A percentile compares a stretch with the other conserved stretches of the same genome.
Conservation (phyloP, 2,888 invertebrate genomes). For the Tanytarsus gracilentus region DNA sequence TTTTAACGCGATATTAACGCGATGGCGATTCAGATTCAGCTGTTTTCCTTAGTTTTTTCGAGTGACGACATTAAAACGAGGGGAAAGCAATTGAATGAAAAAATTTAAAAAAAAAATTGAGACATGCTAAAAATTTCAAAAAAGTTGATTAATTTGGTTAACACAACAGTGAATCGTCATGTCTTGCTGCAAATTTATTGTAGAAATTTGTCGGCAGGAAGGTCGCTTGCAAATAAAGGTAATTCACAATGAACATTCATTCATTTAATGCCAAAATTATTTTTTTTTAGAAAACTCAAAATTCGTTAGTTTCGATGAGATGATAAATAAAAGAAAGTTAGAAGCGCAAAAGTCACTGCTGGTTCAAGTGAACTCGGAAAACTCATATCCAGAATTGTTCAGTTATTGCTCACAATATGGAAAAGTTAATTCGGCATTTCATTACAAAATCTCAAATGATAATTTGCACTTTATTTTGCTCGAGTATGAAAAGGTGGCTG, state of each 20-base stretch:
- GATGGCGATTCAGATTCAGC: too few relatives aligned
- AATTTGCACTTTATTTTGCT: conserved; percentile 66
- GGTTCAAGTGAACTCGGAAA: conserved; percentile 65
- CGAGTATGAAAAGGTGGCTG: conserved; percentile 53
- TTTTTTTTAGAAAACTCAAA: not conserved
- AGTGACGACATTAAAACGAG: too few relatives aligned
- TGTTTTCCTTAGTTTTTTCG: too few relatives aligned
- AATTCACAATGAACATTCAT: not conserved
- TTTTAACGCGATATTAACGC: too few relatives aligned
- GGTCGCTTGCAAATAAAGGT: not conserved
- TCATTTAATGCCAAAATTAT: not conserved
- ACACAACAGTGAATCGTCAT: too few relatives aligned
- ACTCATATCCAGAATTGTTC: conserved; percentile 57
- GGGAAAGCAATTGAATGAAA: too few relatives aligned
- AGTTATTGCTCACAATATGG: conserved; percentile 62
- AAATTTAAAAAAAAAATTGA: too few relatives aligned
- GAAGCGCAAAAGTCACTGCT: conserved; percentile 63
- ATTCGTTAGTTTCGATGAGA: conserved; percentile 45
- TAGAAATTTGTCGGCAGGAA: too few relatives aligned
- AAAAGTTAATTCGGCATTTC: conserved; percentile 53
- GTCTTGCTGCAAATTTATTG: too few relatives aligned
- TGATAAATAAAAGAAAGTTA: conserved; percentile 49
- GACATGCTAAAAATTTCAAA: too few relatives aligned
- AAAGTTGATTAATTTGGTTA: too few relatives aligned
- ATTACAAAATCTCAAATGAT: conserved; percentile 49